These are phyloP conservation scores for Lota lota DNA, from an alignment of 2,113 vertebrate species.

Conservation along the genomic window DNA sequence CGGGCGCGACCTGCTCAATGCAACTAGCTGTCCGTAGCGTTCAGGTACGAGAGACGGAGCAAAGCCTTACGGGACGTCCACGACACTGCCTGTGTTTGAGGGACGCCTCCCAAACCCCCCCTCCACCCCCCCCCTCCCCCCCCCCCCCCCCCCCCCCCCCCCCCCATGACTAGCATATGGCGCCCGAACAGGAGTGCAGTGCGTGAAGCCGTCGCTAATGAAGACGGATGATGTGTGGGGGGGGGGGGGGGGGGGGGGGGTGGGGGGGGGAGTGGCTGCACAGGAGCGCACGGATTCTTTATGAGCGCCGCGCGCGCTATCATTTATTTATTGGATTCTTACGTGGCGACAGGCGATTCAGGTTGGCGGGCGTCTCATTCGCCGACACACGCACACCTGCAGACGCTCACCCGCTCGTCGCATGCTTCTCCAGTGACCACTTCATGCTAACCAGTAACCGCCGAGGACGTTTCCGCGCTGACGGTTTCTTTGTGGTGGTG, in stretches of 20 bases:
- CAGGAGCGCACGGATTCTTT: not conserved
- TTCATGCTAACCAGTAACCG: constrained; percentile 21
- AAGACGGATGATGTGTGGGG: constrained; percentile 71
- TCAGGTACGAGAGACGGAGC: too few relatives aligned
- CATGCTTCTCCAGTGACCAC: too few relatives aligned
- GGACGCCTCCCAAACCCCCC: too few relatives aligned
- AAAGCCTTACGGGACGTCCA: too few relatives aligned
- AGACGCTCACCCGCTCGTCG: not conserved
- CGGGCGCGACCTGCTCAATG: too few relatives aligned
- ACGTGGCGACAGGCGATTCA: not conserved
- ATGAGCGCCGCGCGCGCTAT: not conserved
- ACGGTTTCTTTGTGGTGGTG: constrained; percentile 12
- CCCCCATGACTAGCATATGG: constrained; percentile 69
- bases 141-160: not conserved
- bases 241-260: constrained; percentile 36
- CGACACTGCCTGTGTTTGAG: too few relatives aligned
- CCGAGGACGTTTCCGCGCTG: not conserved
- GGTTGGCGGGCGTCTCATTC: too few relatives aligned
- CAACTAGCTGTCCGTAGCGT: too few relatives aligned
- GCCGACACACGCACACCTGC: not conserved
- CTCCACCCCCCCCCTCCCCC: too few relatives aligned
- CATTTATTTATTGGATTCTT: not conserved
- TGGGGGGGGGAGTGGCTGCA: constrained; percentile 40
- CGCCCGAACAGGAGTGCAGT: constrained; percentile 57
- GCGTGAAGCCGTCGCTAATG: constrained; percentile 75